Evolutionary conservation across 2,888 invertebrate species (phyloP).

Genomic region (Acleris laterana): DNA sequence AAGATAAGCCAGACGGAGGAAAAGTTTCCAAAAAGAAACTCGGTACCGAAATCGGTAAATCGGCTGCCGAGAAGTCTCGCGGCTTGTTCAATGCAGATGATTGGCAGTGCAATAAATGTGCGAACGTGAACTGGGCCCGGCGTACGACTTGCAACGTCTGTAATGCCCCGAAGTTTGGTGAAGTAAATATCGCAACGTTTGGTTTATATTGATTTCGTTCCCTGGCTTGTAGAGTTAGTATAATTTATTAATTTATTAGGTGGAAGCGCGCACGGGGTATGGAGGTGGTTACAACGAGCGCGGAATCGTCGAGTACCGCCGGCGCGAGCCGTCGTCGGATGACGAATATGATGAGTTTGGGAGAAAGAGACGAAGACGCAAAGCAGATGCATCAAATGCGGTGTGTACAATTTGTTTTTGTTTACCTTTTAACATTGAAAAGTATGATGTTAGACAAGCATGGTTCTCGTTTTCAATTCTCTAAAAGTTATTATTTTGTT

Average conservation of each 20-base stretch:
- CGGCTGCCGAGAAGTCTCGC: slow-evolving; percentile 98
- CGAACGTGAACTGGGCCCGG: slow-evolving; percentile 99
- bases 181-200: slow-evolving; percentile 85
- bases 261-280: slow-evolving; percentile 91
- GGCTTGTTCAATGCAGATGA: slow-evolving; percentile 99
- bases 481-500: no score
- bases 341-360: slow-evolving; percentile 98
- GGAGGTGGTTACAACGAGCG: slow-evolving; percentile 98
- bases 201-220: slow-evolving; percentile 18
- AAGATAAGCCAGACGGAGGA: slow-evolving; percentile 81
- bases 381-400: slow-evolving; percentile 55
- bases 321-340: slow-evolving; percentile 93
- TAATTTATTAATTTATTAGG: slow-evolving; percentile 57
- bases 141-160: slow-evolving; percentile 98
- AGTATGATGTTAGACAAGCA: slow-evolving; percentile 5
- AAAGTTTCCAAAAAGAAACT: slow-evolving; percentile 89
- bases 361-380: slow-evolving; percentile 85
- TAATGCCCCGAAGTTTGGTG: slow-evolving; percentile 98
- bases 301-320: slow-evolving; percentile 97
- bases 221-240: neutral
- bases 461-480: no score
- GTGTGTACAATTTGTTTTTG: slow-evolving; percentile 45
- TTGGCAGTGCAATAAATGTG: slow-evolving; percentile 99
- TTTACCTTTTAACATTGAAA: neutral
- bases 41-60: slow-evolving; percentile 98